Evolutionary conservation across 2,888 invertebrate species (phyloP).

Genomic region (Thereva nobilitata): DNA sequence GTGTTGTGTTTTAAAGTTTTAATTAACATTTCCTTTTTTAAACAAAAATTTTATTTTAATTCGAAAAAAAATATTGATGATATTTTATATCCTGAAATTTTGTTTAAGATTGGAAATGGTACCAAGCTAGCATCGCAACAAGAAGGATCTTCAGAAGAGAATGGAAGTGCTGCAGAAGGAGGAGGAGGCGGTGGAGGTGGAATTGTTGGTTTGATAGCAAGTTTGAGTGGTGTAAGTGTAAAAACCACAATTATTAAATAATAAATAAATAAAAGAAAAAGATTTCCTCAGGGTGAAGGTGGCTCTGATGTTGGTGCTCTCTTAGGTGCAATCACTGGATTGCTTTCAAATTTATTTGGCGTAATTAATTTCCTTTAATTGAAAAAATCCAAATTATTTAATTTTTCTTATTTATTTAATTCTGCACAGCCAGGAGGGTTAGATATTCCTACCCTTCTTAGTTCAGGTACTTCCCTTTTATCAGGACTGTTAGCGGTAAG

Average conservation of each 20-base stretch:
- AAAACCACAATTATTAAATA: background rate
- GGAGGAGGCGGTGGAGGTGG: constrained; percentile 48
- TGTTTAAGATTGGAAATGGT: too few species aligned
- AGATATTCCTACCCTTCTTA: constrained; percentile 53
- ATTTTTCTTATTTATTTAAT: constrained; percentile 8
- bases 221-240: constrained; percentile 55
- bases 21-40: too few species aligned
- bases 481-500: constrained; percentile 52
- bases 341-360: constrained; percentile 55
- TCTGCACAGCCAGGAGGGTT: constrained; percentile 52
- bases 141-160: constrained; percentile 38
- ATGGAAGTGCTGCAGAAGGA: constrained; percentile 4
- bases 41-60: too few species aligned
- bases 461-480: constrained; percentile 53
- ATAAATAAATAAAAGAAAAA: background rate
- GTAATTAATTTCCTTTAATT: constrained; percentile 47
- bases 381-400: constrained; percentile 9
- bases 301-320: constrained; percentile 57
- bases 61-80: too few species aligned
- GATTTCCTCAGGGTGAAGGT: constrained; percentile 52
- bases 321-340: constrained; percentile 56
- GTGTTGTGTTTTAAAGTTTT: too few species aligned
- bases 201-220: constrained; percentile 54
- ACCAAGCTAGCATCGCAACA: constrained; percentile 42
- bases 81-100: too few species aligned